A percentile compares a stretch with the other conserved stretches of the same genome.
Conservation (phyloP, 2,888 invertebrate species). For the Zonitis immaculata region DNA sequence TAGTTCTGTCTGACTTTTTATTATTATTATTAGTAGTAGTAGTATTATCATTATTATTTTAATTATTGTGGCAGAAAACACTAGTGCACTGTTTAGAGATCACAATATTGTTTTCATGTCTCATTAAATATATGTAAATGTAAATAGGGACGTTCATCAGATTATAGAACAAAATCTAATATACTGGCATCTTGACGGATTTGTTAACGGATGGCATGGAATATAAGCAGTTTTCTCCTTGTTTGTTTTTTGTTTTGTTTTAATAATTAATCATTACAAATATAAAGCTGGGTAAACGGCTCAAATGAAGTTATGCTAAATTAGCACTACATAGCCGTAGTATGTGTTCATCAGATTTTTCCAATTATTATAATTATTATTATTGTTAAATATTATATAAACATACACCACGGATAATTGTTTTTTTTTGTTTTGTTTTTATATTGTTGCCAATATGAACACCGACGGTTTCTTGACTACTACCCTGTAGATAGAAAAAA, state of each 20-base stretch:
- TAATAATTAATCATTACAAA: constrained; percentile 12
- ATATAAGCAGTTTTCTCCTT: constrained; percentile 48
- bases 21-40: no score
- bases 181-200: constrained; percentile 35
- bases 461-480: constrained; percentile 32
- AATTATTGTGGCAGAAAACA: constrained; percentile 34
- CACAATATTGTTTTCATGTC: constrained; percentile 28
- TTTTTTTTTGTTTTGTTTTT: no score
- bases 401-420: constrained; percentile 15
- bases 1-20: constrained; percentile 28
- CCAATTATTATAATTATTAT: background rate
- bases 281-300: constrained; percentile 32
- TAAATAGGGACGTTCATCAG: constrained; percentile 36
- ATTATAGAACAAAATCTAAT: constrained; percentile 15
- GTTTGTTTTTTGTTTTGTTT: background rate
- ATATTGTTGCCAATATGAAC: constrained; percentile 16
- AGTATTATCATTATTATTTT: no score
- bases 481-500: constrained; percentile 36
- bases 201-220: constrained; percentile 47
- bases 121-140: constrained; percentile 8
- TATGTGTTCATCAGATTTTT: constrained; percentile 6
- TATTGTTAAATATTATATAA: constrained; percentile 4
- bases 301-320: constrained; percentile 36
- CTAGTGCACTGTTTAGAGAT: constrained; percentile 40
- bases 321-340: constrained; percentile 17